Evolutionary conservation across 1,140 invertebrate genomes (phyloP).

Genomic region (Platorchestia sp.): DNA sequence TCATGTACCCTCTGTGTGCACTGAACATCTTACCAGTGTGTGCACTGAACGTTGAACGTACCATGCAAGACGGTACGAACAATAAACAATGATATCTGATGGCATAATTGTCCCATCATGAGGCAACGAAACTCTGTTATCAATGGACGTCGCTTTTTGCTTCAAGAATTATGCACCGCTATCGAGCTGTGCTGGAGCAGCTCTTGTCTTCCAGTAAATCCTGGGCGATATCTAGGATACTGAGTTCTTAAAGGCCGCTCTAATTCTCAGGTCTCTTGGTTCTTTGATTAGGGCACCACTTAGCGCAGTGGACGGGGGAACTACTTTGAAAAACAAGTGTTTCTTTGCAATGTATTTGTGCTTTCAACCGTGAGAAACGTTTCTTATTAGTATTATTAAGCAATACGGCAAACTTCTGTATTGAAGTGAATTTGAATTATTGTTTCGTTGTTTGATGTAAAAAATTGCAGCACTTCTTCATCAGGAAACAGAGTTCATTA

Average conservation of each 20-base stretch:
- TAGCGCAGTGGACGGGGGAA: too few species aligned
- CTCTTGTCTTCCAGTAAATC: not conserved
- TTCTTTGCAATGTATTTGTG: too few species aligned
- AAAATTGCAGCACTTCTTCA: too few species aligned
- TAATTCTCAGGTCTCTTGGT: not conserved
- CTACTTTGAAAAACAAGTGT: too few species aligned
- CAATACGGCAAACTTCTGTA: too few species aligned
- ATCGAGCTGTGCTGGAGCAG: not conserved
- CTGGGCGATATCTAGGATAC: not conserved
- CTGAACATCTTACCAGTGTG: too few species aligned
- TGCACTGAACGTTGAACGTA: not conserved
- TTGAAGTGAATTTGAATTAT: too few species aligned
- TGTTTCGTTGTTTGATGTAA: too few species aligned
- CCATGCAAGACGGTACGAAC: not conserved
- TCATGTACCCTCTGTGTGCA: not conserved
- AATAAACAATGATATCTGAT: not conserved
- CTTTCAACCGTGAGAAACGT: too few species aligned
- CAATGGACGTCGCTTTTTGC: not conserved
- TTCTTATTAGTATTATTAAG: too few species aligned
- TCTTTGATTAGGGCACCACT: not conserved
- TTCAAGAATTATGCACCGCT: not conserved
- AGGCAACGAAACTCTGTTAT: not conserved
- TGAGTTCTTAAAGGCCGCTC: not conserved
- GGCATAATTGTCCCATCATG: not conserved
- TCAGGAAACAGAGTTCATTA: too few species aligned